These are phyloP conservation scores for Frankliniella intonsa DNA, from an alignment of 2,888 invertebrate species.

Conservation along the genomic window DNA sequence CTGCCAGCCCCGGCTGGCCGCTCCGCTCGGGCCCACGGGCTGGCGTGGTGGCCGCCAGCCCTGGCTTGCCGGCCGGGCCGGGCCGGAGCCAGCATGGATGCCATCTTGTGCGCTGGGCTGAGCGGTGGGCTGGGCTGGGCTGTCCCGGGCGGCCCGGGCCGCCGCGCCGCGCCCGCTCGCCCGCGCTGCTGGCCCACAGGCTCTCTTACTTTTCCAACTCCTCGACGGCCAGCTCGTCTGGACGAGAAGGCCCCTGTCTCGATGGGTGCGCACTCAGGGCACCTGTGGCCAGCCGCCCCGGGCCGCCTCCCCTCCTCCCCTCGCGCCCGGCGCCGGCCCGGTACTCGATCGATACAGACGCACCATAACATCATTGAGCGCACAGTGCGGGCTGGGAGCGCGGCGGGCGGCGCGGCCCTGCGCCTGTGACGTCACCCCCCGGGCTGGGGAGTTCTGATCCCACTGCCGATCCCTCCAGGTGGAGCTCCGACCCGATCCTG, in stretches of 20 bases:
- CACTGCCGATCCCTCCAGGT: too few species aligned
- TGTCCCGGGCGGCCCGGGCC: neutral
- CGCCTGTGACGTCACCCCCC: too few species aligned
- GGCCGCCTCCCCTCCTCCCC: too few species aligned
- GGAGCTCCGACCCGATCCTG: too few species aligned
- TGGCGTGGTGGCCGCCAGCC: neutral
- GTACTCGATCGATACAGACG: too few species aligned
- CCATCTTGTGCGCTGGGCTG: neutral
- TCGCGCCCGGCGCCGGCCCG: too few species aligned
- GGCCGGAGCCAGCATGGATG: constrained; percentile 2
- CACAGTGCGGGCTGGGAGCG: too few species aligned
- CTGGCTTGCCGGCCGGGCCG: neutral
- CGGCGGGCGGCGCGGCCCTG: too few species aligned
- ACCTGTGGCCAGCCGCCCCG: neutral
- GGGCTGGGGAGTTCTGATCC: too few species aligned
- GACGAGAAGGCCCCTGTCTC: neutral
- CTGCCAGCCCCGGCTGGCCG: neutral
- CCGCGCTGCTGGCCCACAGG: neutral
- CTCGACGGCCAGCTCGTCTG: too few species aligned
- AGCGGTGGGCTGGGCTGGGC: neutral
- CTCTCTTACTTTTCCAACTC: neutral
- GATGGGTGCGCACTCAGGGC: neutral
- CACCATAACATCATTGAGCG: too few species aligned
- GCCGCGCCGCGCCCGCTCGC: neutral
- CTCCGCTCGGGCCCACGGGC: neutral